Percentiles rank a stretch among this genome's conserved stretches.
These are phyloP conservation scores for Thamnophis elegans DNA, from an alignment of 2,797 vertebrate genomes.

Conservation along the genomic window DNA sequence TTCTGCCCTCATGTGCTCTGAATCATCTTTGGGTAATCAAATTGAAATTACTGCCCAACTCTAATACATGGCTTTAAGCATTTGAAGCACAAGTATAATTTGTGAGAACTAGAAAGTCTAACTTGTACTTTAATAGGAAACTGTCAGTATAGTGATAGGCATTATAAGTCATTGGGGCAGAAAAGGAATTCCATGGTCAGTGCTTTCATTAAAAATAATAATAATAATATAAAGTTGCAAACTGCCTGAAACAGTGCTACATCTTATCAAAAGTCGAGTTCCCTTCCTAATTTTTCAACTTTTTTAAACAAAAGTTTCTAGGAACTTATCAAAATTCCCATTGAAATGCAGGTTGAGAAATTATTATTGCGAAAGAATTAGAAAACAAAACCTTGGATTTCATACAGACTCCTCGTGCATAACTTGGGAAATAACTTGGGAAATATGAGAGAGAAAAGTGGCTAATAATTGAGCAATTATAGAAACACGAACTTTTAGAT, in stretches of 20 bases:
- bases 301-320: neutral
- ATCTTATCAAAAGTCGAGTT: neutral
- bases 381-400: neutral
- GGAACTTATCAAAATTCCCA: neutral
- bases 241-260: neutral
- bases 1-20: neutral
- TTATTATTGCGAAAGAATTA: neutral
- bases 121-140: neutral
- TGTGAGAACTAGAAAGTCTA: neutral
- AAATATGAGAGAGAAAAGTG: neutral
- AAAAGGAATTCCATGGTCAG: neutral
- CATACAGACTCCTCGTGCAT: neutral
- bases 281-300: neutral
- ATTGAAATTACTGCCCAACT: neutral
- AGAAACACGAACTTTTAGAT: neutral
- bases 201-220: neutral
- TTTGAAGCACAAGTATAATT: neutral
- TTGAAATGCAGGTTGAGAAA: neutral
- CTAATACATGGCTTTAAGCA: neutral
- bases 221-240: neutral
- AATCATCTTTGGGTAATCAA: neutral
- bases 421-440: neutral
- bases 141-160: neutral
- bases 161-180: neutral
- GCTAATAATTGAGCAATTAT: neutral